Conservation (phyloP, 2,113 vertebrate species). For the Scalopus aquaticus region DNA sequence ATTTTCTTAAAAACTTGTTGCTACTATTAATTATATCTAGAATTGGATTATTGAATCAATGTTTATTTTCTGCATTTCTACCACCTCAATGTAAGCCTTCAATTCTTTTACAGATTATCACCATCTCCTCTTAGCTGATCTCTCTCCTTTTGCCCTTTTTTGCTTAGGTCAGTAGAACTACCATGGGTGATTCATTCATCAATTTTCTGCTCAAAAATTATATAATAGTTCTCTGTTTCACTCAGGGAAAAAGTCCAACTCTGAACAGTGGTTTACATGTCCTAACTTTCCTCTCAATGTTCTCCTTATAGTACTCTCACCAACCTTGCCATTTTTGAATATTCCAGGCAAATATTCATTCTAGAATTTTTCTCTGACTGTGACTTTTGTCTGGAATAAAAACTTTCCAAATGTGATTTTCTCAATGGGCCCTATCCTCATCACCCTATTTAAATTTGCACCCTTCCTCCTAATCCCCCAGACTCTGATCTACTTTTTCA, state of each 20-base stretch:
- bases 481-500: not conserved
- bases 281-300: not conserved
- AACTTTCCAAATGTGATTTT: not conserved
- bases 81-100: not conserved
- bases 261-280: not conserved
- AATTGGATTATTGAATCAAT: not conserved
- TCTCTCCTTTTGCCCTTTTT: not conserved
- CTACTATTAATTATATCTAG: not conserved
- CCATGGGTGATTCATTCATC: not conserved
- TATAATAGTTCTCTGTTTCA: not conserved
- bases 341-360: not conserved
- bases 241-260: not conserved
- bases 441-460: not conserved
- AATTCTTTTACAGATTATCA: not conserved
- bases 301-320: not conserved
- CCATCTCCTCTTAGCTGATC: not conserved
- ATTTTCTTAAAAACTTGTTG: not conserved
- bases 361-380: not conserved
- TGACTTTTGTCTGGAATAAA: not conserved
- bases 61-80: not conserved
- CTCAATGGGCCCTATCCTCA: not conserved
- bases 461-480: not conserved
- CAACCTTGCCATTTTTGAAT: not conserved
- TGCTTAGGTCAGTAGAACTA: not conserved
- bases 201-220: not conserved